Evolutionary conservation across 2,888 invertebrate genomes (phyloP), one percentile per base, ranked within the genome.

Genomic region (Microplitis deprimator): DNA sequence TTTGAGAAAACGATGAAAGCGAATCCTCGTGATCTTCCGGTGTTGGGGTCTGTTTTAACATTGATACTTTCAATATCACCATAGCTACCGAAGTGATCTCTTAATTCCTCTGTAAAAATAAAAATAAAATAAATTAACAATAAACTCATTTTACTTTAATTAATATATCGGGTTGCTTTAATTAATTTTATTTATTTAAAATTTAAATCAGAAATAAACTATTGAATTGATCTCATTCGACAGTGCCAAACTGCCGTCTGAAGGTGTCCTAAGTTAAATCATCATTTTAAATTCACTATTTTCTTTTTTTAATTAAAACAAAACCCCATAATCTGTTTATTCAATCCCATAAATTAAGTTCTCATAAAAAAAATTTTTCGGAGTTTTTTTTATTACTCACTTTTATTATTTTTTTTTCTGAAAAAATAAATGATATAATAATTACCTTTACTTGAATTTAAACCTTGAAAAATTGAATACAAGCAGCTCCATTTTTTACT

Each of bases 11-110:
- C 97, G 85, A 98, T 97, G 91, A 98, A 98, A 77, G 98, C 98
- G 90, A 98, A 98, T 76, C 98, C 98, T 89, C 98, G 92, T 78
- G 98, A 98, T 88, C 97, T 92, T 80, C 97, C 98, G 13, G 98
- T 98, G 90, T 96, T 96, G 73, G 97, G 95, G 91, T 98, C 98
- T 90, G 97, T 97, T 92, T 98, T 98, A 79, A 98, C 96, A 92
- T 97, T 98, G 90, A 97, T 97, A 90, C 97, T 97, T 89, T 96
- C 96, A 84, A 98, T 98, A 89, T 97, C 96, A 77, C 98, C 98
- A 91, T 95, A 98, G 85, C 95, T 94, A 84, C 95, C 94, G 91
- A 98, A 98, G 91, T 98, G 97, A 85, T 97, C 97, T 87, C 97
- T 94, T 83, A 98, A 92, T 92, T 98, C 98, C 95, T 96, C 98